Base-by-base conservation (phyloP, 2,888 invertebrate species). In the Theristus sp. region DNA sequence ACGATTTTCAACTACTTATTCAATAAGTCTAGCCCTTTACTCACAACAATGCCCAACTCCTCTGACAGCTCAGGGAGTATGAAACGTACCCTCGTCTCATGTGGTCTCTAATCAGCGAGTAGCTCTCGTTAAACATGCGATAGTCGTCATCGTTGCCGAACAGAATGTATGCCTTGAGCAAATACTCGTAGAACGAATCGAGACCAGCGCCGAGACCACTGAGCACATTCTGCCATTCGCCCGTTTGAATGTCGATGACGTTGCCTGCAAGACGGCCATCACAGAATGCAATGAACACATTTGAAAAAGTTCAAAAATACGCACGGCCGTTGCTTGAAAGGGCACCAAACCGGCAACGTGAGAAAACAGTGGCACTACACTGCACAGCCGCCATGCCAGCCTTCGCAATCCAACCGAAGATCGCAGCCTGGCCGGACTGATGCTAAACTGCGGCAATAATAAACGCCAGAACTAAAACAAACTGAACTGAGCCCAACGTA, bases 161-260 rank as follows among this genome's bases (percentile, higher is more conserved):
- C 64, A 82, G 67, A 62, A 83, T 80, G 68, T 79, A 81, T 1
- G 80, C 76, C 72, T 82, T 82, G 58, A 82, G 73, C 65, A 82
- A 72, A 71, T 82, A 82, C 72, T 82, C 82, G 72, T 78, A 82
- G 70, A 79, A 82, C 1, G 82, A 82, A 69, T 82, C 82, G 31
- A 82, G 69, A 22, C 82, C 82, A 60, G 82, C 82, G 53, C 82
- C 49, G n/a, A 82, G 70, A 1, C 82, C 82, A 71, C 80, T 79
- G 71, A 81, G 74, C 55, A 76, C 71, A 17, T 81, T 80, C 20
- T 77, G 71, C 82, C 82, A 83, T 67, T 79, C 75, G 22, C 82
- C 82, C 46, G 81, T 81, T 67, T 81, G 79, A n/a, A 81, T 80
- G 71, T 83, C 79, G 57, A 82, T 77, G 13, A 80, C 79, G 72